A percentile compares a stretch with the other conserved stretches of the same genome.
These are phyloP conservation scores for Conomelus anceps DNA, from an alignment of 2,888 invertebrate genomes.

Conservation along the genomic window DNA sequence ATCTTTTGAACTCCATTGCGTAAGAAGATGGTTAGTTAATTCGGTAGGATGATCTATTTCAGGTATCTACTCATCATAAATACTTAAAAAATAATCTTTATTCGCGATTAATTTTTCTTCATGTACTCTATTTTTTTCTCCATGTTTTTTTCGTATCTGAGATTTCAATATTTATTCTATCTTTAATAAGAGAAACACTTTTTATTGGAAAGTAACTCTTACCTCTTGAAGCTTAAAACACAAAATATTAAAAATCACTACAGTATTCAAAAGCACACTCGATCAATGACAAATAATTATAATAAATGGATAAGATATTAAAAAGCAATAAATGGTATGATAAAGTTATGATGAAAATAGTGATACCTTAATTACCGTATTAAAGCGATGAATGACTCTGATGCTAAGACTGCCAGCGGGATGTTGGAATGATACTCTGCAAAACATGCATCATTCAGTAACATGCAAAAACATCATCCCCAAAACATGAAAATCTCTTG, in stretches of 20 bases:
- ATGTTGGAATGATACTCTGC: conserved; percentile 1
- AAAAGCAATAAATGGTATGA: neutral
- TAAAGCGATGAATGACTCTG: neutral
- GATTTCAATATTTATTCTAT: too few relatives aligned
- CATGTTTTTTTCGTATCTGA: too few relatives aligned
- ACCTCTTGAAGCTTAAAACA: neutral
- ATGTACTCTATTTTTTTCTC: too few relatives aligned
- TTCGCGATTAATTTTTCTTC: too few relatives aligned
- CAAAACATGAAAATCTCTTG: neutral
- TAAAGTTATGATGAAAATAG: neutral
- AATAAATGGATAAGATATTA: neutral
- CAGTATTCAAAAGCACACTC: too few relatives aligned
- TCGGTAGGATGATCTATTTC: too few relatives aligned
- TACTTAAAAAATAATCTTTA: too few relatives aligned
- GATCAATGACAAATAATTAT: neutral
- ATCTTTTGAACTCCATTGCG: too few relatives aligned
- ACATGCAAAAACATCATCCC: neutral
- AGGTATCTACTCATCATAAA: too few relatives aligned
- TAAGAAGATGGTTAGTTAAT: too few relatives aligned
- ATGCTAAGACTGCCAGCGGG: neutral
- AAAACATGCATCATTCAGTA: conserved; percentile 3
- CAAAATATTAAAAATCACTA: neutral
- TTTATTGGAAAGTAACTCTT: too few relatives aligned
- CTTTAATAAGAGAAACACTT: too few relatives aligned
- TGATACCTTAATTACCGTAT: neutral